Conservation (phyloP, 2,888 invertebrate genomes). For the Buathra laborator region DNA sequence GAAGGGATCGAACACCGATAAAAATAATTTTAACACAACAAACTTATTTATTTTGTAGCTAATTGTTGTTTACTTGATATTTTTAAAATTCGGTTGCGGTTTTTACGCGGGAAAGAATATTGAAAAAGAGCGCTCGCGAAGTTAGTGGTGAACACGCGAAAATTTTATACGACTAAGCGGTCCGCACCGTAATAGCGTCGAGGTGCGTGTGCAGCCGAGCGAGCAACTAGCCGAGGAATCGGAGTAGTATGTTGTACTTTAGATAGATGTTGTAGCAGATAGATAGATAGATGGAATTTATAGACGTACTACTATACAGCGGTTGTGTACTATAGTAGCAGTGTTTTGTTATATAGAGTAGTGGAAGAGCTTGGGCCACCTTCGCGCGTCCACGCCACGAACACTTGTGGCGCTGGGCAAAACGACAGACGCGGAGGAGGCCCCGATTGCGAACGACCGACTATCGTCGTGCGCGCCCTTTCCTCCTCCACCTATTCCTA, state of each 20-base stretch:
- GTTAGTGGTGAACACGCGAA: constrained; percentile 13
- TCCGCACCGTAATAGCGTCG: constrained; percentile 62
- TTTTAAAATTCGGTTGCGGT: neutral
- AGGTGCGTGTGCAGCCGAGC: constrained; percentile 58
- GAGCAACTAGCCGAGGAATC: constrained; percentile 47
- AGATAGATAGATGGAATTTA: constrained; percentile 14
- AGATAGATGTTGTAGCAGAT: constrained; percentile 10
- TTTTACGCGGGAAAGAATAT: neutral
- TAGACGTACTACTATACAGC: constrained; percentile 24
- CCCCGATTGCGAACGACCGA: constrained; percentile 51
- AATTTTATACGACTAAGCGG: constrained; percentile 29
- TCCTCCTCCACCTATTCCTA: constrained; percentile 46
- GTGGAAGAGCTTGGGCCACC: constrained; percentile 70
- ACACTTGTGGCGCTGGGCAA: constrained; percentile 80
- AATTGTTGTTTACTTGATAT: neutral
- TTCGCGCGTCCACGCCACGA: constrained; percentile 81
- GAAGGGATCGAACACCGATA: constrained; percentile 2
- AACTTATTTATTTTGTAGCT: neutral
- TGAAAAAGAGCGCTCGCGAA: constrained; percentile 1
- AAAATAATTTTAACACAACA: neutral
- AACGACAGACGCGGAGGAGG: constrained; percentile 70
- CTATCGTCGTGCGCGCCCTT: constrained; percentile 65
- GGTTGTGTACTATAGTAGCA: neutral
- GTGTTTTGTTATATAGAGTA: constrained; percentile 14
- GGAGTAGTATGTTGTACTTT: constrained; percentile 28